Percentiles rank a stretch among this genome's conserved stretches.
Evolutionary conservation across 2,113 vertebrate species (phyloP).

Genomic region (Lates calcarifer): DNA sequence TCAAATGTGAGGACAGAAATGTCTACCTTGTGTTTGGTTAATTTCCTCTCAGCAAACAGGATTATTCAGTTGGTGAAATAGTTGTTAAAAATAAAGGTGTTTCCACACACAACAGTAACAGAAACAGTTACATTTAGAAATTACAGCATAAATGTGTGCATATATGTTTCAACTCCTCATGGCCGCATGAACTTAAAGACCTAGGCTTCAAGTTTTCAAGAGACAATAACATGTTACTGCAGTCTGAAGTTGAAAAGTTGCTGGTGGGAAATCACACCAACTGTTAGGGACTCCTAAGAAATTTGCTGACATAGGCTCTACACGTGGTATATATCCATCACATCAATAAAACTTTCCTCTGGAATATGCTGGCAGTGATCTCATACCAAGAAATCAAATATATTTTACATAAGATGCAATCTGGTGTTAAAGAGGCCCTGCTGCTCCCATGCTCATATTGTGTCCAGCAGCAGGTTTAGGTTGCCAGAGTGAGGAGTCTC

Average conservation of each 20-base stretch:
- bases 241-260: conserved; percentile 33
- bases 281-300: conserved; percentile 43
- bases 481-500: neutral
- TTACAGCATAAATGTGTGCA: conserved; percentile 46
- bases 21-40: conserved; percentile 38
- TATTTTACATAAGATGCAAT: conserved; percentile 38
- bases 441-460: conserved; percentile 14
- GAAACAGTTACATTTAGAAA: conserved; percentile 38
- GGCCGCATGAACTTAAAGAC: conserved; percentile 23
- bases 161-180: conserved; percentile 31
- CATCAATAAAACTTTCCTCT: conserved; percentile 36
- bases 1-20: conserved; percentile 53
- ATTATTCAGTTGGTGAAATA: conserved; percentile 31
- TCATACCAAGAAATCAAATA: conserved; percentile 52
- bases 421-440: conserved; percentile 17
- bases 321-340: conserved; percentile 9
- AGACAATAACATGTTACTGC: conserved; percentile 6
- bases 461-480: conserved; percentile 42
- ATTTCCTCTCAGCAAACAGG: conserved; percentile 27
- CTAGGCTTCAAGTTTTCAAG: conserved; percentile 25
- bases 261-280: conserved; percentile 60
- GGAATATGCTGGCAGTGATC: conserved; percentile 80
- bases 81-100: conserved; percentile 9
- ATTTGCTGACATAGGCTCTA: conserved; percentile 24
- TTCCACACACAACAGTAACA: conserved; percentile 24